These are phyloP conservation scores for Seriola dumerili DNA, from an alignment of 2,113 vertebrate genomes.

Conservation along the genomic window DNA sequence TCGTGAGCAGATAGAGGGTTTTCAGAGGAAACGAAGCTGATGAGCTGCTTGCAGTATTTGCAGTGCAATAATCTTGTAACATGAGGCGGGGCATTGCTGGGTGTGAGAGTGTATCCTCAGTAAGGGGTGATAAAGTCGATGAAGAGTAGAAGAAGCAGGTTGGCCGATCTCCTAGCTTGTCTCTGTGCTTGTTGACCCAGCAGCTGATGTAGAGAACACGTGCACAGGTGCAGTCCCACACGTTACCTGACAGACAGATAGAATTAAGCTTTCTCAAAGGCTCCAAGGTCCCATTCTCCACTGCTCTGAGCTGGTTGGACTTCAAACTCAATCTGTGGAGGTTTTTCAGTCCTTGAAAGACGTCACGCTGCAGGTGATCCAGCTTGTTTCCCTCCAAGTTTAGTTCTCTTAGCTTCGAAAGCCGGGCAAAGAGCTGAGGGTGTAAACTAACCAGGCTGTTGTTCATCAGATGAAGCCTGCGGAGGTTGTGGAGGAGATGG, in stretches of 20 bases:
- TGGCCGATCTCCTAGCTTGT: constrained; percentile 42
- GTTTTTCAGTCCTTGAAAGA: constrained; percentile 66
- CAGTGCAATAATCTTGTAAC: constrained; percentile 14
- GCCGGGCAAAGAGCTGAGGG: constrained; percentile 45
- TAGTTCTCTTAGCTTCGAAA: constrained; percentile 66
- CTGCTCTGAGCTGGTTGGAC: constrained; percentile 66
- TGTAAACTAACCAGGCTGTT: constrained; percentile 65
- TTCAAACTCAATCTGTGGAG: constrained; percentile 71
- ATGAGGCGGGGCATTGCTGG: neutral
- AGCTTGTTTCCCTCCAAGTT: constrained; percentile 77
- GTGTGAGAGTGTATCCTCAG: neutral
- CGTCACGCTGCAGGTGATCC: constrained; percentile 13
- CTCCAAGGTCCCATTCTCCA: constrained; percentile 61
- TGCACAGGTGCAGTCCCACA: constrained; percentile 73
- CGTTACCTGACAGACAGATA: constrained; percentile 68
- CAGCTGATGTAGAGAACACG: constrained; percentile 59
- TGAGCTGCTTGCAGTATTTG: neutral
- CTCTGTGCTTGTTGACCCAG: constrained; percentile 64
- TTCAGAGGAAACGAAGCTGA: constrained; percentile 9
- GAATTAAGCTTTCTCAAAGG: constrained; percentile 38
- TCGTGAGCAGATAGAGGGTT: constrained; percentile 3
- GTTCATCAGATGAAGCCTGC: constrained; percentile 67
- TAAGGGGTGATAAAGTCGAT: neutral
- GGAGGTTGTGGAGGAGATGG: constrained; percentile 52
- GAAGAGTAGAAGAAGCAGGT: constrained; percentile 37